Evolutionary conservation across 2,888 invertebrate species (phyloP), one percentile per base, ranked within the genome.

Genomic region (Petrolisthes manimaculis): DNA sequence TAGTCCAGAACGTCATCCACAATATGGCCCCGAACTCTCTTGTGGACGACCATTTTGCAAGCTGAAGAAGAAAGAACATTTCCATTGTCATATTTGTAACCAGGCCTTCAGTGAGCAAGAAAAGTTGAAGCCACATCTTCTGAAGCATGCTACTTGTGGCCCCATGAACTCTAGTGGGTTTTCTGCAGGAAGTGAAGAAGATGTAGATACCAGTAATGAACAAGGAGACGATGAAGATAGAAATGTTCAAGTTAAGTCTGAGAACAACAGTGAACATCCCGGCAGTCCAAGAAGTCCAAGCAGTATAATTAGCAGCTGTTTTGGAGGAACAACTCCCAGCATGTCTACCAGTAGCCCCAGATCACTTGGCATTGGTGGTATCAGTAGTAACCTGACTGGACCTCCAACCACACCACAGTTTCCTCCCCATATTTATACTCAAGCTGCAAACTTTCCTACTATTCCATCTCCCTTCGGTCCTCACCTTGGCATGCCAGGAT

Each of bases 21-120:
- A 95, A 54, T 95, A 95, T 92, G 95, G 95, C 0, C 95, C 95
- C 0, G 95, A 95, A 91, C 93, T 94, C 87, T 95, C 95, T 84
- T 96, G 96, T 93, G 95, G 96, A 84, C 94, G 96, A 37, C 96
- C 96, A 5, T 96, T 96, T 93, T 96, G 96, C 93, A 96, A 96
- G 92, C 94, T 96, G 91, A 96, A 96, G 93, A 94, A 96, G 89
- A 95, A 96, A 92, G 95, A 95, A 91, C 96, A 96, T 92, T 96
- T 95, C 92, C 96, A 97, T 92, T 96, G 96, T 93, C 95, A 95
- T 92, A 95, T 95, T 82, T 96, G 96, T 93, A 96, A 96, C 93
- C 96, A 96, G 93, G 94, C 94, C 0, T 96, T 96, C 92, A 95
- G 96, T n/a, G 96, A 96, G 92, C 93, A 95, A 84, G 95, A 95